phyloP scores from a whole-genome alignment of 2,888 invertebrate species.

The Autographa gamma region DNA sequence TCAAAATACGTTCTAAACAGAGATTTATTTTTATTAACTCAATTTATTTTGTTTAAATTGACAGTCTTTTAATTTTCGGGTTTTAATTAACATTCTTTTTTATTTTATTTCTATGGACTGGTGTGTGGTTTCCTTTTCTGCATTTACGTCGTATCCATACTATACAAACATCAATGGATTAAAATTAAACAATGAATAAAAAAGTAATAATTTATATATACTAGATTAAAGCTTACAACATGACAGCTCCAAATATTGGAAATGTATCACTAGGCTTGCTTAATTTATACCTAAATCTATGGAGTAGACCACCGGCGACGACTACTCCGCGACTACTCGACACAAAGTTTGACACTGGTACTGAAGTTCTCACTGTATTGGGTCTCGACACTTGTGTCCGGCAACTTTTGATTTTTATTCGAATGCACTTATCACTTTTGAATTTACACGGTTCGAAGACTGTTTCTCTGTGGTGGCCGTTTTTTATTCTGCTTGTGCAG shows the following conservation, averaged over 20 bases:
- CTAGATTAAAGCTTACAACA: conserved; percentile 67
- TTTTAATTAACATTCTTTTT: no score
- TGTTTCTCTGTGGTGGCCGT: conserved; percentile 67
- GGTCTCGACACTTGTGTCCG: conserved; percentile 66
- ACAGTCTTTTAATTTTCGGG: no score
- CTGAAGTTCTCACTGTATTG: conserved; percentile 50
- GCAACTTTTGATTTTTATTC: conserved; percentile 78
- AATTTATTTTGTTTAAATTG: no score
- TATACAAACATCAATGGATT: not conserved
- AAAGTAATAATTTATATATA: conserved; percentile 65
- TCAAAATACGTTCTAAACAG: no score
- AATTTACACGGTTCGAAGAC: conserved; percentile 77
- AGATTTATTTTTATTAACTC: no score
- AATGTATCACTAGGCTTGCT: conserved; percentile 70
- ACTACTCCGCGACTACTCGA: conserved; percentile 61
- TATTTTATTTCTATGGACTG: no score
- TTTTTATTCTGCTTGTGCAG: conserved; percentile 53
- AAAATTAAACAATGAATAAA: conserved; percentile 48
- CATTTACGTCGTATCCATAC: not conserved
- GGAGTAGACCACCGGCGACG: conserved; percentile 77
- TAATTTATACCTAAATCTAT: conserved; percentile 83
- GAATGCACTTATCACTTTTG: conserved; percentile 65
- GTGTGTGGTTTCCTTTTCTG: no score
- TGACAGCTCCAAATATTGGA: conserved; percentile 82
- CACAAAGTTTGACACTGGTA: conserved; percentile 50